Evolutionary conservation across 2,888 invertebrate species (phyloP).

Genomic region (Clanis bilineata): DNA sequence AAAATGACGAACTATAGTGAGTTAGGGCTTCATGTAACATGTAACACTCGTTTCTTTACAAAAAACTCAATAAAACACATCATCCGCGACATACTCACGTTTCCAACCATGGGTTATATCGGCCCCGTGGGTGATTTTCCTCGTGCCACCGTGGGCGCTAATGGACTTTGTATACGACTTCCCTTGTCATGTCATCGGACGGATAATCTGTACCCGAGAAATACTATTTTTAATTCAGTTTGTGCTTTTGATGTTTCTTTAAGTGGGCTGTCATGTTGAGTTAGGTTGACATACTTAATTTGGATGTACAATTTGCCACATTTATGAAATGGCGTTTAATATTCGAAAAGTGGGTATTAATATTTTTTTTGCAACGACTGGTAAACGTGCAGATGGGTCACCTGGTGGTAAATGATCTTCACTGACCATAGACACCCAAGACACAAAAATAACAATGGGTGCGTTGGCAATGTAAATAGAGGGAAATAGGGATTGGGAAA

Average conservation of each 20-base stretch:
- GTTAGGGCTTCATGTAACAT: too few species aligned
- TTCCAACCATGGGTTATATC: not conserved
- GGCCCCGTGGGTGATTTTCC: conserved; percentile 13
- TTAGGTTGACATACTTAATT: not conserved
- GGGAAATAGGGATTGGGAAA: too few species aligned
- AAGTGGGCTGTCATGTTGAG: not conserved
- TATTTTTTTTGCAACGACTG: too few species aligned
- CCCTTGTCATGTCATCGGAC: not conserved
- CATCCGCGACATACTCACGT: not conserved
- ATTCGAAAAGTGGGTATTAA: not conserved
- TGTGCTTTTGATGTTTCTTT: not conserved
- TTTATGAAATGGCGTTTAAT: too few species aligned
- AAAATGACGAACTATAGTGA: too few species aligned
- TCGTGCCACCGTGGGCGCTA: conserved; percentile 3
- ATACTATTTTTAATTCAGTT: not conserved
- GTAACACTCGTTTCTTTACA: not conserved
- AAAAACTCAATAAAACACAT: not conserved
- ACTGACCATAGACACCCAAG: too few species aligned
- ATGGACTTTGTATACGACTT: conserved; percentile 13
- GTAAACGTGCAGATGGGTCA: too few species aligned
- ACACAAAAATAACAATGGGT: too few species aligned
- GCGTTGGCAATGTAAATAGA: too few species aligned
- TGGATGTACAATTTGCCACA: not conserved
- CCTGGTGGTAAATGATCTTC: too few species aligned
- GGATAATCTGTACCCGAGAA: conserved; percentile 3